Conservation (phyloP, 2,113 vertebrate genomes). For the Phainopepla nitens region DNA sequence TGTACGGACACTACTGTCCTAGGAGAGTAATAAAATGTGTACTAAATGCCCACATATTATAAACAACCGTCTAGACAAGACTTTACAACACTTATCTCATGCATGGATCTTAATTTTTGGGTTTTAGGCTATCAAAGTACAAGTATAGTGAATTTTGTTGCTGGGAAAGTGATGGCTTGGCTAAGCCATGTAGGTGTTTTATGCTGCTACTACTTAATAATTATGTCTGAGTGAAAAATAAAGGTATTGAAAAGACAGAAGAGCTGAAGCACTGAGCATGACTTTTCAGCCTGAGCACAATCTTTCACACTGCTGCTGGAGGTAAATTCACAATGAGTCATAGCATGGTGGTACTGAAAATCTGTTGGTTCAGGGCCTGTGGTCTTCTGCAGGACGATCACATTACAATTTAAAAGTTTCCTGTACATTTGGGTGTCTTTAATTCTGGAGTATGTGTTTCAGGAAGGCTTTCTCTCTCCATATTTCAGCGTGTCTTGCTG, state of each 20-base stretch:
- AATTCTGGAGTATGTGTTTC: constrained; percentile 10
- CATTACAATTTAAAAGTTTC: not conserved
- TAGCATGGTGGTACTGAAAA: not conserved
- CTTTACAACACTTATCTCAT: not conserved
- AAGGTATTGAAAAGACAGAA: not conserved
- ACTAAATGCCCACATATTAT: not conserved
- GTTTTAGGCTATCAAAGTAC: not conserved
- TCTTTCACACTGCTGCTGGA: not conserved
- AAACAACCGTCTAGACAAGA: not conserved
- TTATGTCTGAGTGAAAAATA: not conserved
- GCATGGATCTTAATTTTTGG: not conserved
- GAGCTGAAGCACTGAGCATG: not conserved
- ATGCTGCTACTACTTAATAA: not conserved
- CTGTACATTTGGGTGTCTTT: constrained; percentile 3
- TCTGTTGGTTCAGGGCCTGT: constrained; percentile 36
- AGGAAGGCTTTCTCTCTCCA: not conserved
- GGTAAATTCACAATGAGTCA: constrained; percentile 12
- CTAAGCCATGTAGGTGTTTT: not conserved
- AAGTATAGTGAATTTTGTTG: not conserved
- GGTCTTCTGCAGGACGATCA: constrained; percentile 12
- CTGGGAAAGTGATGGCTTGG: not conserved
- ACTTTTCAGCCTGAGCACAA: not conserved
- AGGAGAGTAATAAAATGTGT: not conserved
- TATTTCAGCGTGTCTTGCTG: not conserved
- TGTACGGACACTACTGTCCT: not conserved